Conservation (phyloP, 2,888 invertebrate species). For the Rotaria magnacalcarata region DNA sequence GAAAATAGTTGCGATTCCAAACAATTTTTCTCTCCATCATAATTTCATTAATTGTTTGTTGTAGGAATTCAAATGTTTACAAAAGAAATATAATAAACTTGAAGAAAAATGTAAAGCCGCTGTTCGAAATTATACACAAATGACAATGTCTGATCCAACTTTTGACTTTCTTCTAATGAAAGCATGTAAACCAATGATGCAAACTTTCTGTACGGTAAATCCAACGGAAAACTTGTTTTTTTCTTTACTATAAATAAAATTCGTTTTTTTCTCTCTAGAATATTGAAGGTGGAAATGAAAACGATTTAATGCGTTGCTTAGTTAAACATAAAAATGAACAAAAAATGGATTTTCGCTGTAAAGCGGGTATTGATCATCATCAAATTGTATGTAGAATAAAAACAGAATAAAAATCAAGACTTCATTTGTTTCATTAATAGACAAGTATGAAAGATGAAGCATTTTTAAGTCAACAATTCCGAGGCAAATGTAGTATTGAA, state of each 20-base stretch:
- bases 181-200: conserved; percentile 81
- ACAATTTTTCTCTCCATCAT: too few species aligned
- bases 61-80: conserved; percentile 81
- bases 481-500: conserved; percentile 3
- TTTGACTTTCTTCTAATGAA: conserved; percentile 78
- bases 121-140: conserved; percentile 77
- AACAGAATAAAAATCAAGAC: conserved; percentile 4
- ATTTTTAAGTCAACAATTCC: conserved; percentile 16
- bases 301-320: conserved; percentile 67
- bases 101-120: conserved; percentile 68
- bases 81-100: conserved; percentile 64
- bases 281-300: conserved; percentile 26
- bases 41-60: too few species aligned
- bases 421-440: not conserved
- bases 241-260: not conserved
- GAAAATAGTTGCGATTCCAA: too few species aligned
- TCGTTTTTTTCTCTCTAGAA: not conserved
- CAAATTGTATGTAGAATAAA: conserved; percentile 66
- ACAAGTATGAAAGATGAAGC: conserved; percentile 37
- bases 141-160: conserved; percentile 76
- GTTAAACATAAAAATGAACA: conserved; percentile 83
- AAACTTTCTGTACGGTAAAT: conserved; percentile 68
- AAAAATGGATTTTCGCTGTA: conserved; percentile 76
- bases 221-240: not conserved
- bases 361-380: conserved; percentile 89